Conservation (phyloP, 2,888 invertebrate genomes). For the Perizoma flavofasciatum region DNA sequence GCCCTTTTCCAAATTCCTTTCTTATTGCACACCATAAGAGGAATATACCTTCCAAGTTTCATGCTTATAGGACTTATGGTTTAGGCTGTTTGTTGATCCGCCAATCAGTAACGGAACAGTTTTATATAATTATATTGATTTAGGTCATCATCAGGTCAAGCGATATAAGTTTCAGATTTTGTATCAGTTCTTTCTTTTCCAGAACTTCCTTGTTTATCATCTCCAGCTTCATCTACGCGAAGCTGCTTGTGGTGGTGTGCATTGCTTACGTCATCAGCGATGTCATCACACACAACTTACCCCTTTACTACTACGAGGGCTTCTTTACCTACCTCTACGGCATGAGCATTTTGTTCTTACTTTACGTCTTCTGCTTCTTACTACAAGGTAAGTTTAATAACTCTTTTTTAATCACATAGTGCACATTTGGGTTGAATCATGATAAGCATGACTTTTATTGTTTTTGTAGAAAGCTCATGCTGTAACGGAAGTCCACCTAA, state of each 20-base stretch:
- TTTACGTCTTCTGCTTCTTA: slow-evolving; percentile 97
- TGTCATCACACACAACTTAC: slow-evolving; percentile 95
- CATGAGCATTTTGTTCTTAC: slow-evolving; percentile 95
- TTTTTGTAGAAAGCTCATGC: slow-evolving; percentile 89
- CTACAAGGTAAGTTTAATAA: slow-evolving; percentile 87
- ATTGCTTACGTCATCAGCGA: slow-evolving; percentile 97
- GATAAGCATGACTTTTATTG: neutral
- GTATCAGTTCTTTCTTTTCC: slow-evolving; percentile 65
- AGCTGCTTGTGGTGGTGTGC: slow-evolving; percentile 96
- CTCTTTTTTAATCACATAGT: neutral
- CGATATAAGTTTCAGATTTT: too few relatives aligned
- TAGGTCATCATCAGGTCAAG: too few relatives aligned
- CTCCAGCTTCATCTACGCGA: slow-evolving; percentile 98
- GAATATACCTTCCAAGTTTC: too few relatives aligned
- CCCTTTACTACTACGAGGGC: slow-evolving; percentile 96
- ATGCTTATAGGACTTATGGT: too few relatives aligned
- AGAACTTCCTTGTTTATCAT: slow-evolving; percentile 97
- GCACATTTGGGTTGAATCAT: too few relatives aligned
- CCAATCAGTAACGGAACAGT: too few relatives aligned
- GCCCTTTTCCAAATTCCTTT: too few relatives aligned
- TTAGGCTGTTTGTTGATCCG: too few relatives aligned
- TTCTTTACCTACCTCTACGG: slow-evolving; percentile 98
- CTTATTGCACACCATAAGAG: too few relatives aligned
- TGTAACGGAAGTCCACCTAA: slow-evolving; percentile 89
- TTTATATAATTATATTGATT: too few relatives aligned